Conservation (phyloP, 2,113 vertebrate genomes). For the Naja naja region DNA sequence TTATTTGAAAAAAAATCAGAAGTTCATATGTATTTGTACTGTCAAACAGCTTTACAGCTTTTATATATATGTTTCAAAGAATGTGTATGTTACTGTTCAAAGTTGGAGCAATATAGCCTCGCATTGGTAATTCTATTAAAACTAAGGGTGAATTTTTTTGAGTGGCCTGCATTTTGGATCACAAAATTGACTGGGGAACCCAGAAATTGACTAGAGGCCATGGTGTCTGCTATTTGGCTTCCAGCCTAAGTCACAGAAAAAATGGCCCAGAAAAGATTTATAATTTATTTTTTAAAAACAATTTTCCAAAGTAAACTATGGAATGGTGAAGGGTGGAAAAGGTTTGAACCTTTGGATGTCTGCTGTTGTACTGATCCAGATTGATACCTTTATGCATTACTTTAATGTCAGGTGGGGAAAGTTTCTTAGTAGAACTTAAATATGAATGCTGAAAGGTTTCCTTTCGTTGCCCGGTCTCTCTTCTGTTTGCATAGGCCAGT, state of each 20-base stretch:
- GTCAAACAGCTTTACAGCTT: background rate
- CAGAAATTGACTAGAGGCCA: background rate
- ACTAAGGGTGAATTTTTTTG: background rate
- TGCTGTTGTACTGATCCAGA: background rate
- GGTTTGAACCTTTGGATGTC: background rate
- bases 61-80: background rate
- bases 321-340: background rate
- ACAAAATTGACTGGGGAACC: background rate
- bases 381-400: background rate
- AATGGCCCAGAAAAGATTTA: background rate
- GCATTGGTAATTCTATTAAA: background rate
- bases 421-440: background rate
- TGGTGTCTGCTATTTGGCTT: background rate
- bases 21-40: background rate
- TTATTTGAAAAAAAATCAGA: background rate
- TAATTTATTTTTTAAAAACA: background rate
- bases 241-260: background rate
- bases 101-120: background rate
- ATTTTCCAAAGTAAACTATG: background rate
- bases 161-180: background rate
- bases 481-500: background rate
- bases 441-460: background rate
- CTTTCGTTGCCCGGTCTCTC: background rate
- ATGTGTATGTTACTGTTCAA: background rate
- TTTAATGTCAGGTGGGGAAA: background rate